Evolutionary conservation across 2,797 vertebrate genomes (phyloP).

Genomic region (Pangasius macronema): DNA sequence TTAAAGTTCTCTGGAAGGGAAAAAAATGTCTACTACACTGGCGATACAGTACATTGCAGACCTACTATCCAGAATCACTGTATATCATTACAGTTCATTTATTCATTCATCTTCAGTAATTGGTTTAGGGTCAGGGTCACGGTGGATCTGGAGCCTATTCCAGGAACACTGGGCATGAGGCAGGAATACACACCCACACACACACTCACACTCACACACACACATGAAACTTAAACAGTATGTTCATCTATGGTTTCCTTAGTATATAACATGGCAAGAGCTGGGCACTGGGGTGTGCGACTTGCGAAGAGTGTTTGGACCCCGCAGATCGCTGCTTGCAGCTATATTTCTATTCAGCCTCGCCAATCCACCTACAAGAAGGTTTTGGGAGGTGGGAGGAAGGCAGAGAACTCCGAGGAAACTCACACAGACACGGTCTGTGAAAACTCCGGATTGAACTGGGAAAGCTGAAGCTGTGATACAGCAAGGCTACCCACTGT

Average conservation of each 20-base stretch:
- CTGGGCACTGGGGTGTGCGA: neutral
- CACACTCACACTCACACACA: neutral
- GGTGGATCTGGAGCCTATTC: neutral
- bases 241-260: neutral
- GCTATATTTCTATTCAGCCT: neutral
- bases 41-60: neutral
- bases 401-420: neutral
- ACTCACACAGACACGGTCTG: neutral
- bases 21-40: neutral
- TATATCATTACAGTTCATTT: neutral
- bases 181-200: neutral
- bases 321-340: neutral
- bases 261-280: no score
- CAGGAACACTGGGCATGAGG: neutral
- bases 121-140: neutral
- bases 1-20: neutral
- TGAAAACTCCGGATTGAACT: no score
- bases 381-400: neutral
- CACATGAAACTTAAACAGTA: neutral
- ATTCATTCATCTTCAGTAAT: neutral
- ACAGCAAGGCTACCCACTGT: neutral
- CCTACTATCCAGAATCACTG: neutral
- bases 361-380: neutral
- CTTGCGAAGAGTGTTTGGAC: neutral
- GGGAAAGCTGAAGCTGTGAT: neutral